A percentile compares a stretch with the other conserved stretches of the same genome.
phyloP scores from a whole-genome alignment of 37 sponge, comb jelly and placozoan species.

The Geodia barretti region DNA sequence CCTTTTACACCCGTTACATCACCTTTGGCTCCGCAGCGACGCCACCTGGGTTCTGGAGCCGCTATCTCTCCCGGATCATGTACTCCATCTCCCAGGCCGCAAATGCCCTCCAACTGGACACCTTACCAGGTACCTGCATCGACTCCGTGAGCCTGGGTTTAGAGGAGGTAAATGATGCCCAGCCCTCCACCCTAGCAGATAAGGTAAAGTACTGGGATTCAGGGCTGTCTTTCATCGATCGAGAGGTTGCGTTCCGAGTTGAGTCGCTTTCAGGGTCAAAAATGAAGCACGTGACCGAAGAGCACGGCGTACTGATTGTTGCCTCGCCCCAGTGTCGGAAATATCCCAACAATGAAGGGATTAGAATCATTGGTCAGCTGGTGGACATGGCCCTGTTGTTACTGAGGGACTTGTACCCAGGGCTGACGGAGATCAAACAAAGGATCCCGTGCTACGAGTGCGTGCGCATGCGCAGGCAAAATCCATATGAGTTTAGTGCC shows the following conservation, averaged over 20 bases:
- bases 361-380: slow-evolving; percentile 39
- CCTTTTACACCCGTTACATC: slow-evolving; percentile 38
- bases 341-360: slow-evolving; percentile 28
- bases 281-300: neutral
- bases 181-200: neutral
- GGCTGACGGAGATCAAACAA: slow-evolving; percentile 36
- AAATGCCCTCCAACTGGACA: neutral
- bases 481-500: slow-evolving; percentile 30
- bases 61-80: slow-evolving; percentile 69
- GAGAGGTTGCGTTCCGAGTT: neutral
- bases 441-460: slow-evolving; percentile 53
- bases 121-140: neutral
- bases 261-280: neutral
- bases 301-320: slow-evolving; percentile 37
- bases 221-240: neutral
- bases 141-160: neutral
- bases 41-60: slow-evolving; percentile 77
- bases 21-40: slow-evolving; percentile 17
- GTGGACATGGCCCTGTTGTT: slow-evolving; percentile 44
- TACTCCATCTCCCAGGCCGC: slow-evolving; percentile 19
- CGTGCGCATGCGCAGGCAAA: neutral
- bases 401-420: slow-evolving; percentile 64
- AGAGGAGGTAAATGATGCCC: neutral
- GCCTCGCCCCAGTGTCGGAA: too few relatives aligned
- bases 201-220: slow-evolving; percentile 1